These are phyloP conservation scores for Plutella xylostella DNA, from an alignment of 2,888 invertebrate species.

Conservation along the genomic window DNA sequence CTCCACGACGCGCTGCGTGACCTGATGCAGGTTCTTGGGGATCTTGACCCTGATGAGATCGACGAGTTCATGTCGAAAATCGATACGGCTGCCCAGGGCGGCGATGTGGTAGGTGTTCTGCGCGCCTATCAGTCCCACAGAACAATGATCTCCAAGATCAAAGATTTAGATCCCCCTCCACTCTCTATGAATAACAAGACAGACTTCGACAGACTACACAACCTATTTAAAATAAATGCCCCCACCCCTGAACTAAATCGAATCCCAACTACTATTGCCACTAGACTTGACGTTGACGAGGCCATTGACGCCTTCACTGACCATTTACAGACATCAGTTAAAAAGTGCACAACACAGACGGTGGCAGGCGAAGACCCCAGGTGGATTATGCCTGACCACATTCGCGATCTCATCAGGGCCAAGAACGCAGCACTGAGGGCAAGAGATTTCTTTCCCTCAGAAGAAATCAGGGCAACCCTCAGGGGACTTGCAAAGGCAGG, in stretches of 20 bases:
- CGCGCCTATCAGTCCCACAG: background rate
- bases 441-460: background rate
- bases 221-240: background rate
- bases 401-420: background rate
- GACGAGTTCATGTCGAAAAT: background rate
- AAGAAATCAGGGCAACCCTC: background rate
- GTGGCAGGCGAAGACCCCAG: background rate
- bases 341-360: background rate
- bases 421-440: background rate
- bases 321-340: background rate
- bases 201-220: background rate
- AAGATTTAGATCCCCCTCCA: background rate
- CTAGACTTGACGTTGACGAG: background rate
- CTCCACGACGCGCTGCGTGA: too few species aligned
- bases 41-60: background rate
- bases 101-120: background rate
- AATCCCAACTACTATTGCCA: background rate
- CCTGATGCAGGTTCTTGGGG: background rate
- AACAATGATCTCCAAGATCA: background rate
- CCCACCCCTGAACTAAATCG: background rate
- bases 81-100: background rate
- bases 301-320: background rate
- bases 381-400: background rate
- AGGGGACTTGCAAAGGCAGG: background rate
- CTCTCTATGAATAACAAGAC: background rate